Percentiles rank a stretch among this genome's conserved stretches.
phyloP scores from a whole-genome alignment of 2,113 vertebrate species.

The Struthidea cinerea region DNA sequence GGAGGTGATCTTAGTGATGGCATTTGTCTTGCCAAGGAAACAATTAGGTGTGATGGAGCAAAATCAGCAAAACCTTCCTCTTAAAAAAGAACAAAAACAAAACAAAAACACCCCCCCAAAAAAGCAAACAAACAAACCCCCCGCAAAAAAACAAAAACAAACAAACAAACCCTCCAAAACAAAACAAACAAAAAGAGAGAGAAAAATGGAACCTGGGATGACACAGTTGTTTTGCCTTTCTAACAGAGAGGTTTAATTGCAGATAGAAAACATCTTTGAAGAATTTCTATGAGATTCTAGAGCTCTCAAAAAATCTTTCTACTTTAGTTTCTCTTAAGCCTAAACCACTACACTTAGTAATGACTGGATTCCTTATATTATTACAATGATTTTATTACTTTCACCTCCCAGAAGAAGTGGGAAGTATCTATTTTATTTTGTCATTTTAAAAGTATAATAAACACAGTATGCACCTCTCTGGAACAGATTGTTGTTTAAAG shows the following conservation, averaged over 20 bases:
- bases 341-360: no score
- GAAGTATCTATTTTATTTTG: not conserved
- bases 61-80: not conserved
- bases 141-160: not conserved
- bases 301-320: not conserved
- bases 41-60: not conserved
- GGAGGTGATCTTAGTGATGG: not conserved
- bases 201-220: not conserved
- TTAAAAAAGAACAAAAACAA: not conserved
- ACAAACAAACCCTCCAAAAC: not conserved
- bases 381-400: not conserved
- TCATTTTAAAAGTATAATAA: not conserved
- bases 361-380: not conserved
- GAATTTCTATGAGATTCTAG: not conserved
- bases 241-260: not conserved
- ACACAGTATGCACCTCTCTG: not conserved
- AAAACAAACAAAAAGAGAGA: not conserved
- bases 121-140: no score
- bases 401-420: not conserved
- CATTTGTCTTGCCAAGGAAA: not conserved
- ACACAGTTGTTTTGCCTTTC: not conserved
- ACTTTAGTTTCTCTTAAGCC: not conserved
- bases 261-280: not conserved
- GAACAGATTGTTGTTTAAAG: not conserved
- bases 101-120: no score